Evolutionary conservation across 2,888 invertebrate species (phyloP).

Genomic region (Cataglyphis altisquamis): DNA sequence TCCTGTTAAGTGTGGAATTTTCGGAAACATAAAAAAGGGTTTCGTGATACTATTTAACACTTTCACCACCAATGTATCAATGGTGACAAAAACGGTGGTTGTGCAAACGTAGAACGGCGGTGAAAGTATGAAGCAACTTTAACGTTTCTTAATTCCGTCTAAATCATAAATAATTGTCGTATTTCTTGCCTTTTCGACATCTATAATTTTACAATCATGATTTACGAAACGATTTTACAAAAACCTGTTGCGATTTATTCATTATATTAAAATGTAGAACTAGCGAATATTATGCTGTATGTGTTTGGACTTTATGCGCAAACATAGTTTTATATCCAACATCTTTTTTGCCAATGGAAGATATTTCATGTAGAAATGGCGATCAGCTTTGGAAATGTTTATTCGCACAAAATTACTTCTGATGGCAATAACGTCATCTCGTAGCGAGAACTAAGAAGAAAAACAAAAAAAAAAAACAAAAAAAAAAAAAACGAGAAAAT

Average conservation of each 20-base stretch:
- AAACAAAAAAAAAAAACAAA: background rate
- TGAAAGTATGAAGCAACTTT: conserved; percentile 35
- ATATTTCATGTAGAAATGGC: conserved; percentile 19
- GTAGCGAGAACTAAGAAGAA: background rate
- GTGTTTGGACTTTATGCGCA: background rate
- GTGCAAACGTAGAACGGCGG: conserved; percentile 34
- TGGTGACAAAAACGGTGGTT: conserved; percentile 29
- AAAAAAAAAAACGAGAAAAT: conserved; percentile 1
- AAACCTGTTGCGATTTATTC: conserved; percentile 12
- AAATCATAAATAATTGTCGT: conserved; percentile 36
- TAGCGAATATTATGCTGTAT: background rate
- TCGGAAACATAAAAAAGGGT: background rate
- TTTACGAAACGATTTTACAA: conserved; percentile 29
- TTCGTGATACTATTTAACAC: conserved; percentile 23
- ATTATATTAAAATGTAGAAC: conserved; percentile 26
- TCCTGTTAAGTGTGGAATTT: background rate
- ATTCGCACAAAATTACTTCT: conserved; percentile 31
- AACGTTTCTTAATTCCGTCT: conserved; percentile 31
- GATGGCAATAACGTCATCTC: conserved; percentile 41
- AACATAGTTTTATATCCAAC: conserved; percentile 21
- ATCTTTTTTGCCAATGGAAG: background rate
- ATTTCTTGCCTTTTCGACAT: conserved; percentile 29
- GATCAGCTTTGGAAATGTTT: conserved; percentile 37
- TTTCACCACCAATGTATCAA: conserved; percentile 35
- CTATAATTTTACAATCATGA: conserved; percentile 28